phyloP scores from a whole-genome alignment of 1,140 invertebrate species.

The Leptopilina clavipes region DNA sequence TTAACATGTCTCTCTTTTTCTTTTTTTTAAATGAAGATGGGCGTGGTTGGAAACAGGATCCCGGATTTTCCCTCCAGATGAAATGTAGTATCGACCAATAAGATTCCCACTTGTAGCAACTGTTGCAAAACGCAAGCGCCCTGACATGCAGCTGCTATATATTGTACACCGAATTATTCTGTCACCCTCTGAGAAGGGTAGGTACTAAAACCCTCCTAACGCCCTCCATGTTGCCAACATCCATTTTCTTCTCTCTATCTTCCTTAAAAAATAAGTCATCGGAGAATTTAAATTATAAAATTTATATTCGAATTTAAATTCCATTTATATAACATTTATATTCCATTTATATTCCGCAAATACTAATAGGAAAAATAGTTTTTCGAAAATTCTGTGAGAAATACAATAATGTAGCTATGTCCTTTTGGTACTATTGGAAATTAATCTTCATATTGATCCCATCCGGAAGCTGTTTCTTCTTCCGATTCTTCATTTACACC shows the following conservation, averaged over 20 bases:
- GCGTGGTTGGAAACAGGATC: constrained; percentile 23
- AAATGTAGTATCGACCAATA: constrained; percentile 33
- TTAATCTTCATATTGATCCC: constrained; percentile 42
- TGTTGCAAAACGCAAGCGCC: constrained; percentile 31
- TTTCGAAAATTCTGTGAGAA: too few relatives aligned
- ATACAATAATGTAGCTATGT: too few relatives aligned
- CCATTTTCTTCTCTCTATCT: neutral
- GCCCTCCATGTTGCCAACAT: neutral
- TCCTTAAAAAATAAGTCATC: neutral
- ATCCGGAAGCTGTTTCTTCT: constrained; percentile 34
- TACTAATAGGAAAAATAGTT: too few relatives aligned
- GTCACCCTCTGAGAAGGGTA: constrained; percentile 22
- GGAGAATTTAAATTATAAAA: too few relatives aligned
- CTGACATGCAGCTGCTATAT: constrained; percentile 27
- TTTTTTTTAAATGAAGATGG: constrained; percentile 14
- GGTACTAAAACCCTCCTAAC: constrained; percentile 22
- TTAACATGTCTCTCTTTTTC: neutral
- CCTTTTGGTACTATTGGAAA: too few relatives aligned
- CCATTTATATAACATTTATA: too few relatives aligned
- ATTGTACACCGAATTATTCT: constrained; percentile 2
- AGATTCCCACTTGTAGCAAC: constrained; percentile 31
- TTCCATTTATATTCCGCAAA: too few relatives aligned
- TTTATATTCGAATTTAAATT: neutral
- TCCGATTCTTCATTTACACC: constrained; percentile 13
- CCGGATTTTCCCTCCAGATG: constrained; percentile 24